A percentile compares a stretch with the other conserved stretches of the same genome.
phyloP scores from a whole-genome alignment of 1,140 invertebrate genomes.

The Tribolium castaneum region DNA sequence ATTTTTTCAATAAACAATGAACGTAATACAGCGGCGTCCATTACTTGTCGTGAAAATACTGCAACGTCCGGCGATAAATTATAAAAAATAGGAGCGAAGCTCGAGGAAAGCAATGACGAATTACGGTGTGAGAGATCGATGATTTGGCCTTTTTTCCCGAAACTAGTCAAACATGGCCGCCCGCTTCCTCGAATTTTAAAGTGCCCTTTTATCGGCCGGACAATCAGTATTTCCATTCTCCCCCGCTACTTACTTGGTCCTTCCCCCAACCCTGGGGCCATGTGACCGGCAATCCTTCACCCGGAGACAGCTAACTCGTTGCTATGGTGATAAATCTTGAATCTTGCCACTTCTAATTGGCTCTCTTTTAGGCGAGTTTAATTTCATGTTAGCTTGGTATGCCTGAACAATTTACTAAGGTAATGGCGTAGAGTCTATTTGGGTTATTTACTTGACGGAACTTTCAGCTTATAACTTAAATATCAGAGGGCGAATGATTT shows the following conservation, averaged over 20 bases:
- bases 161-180: neutral
- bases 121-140: neutral
- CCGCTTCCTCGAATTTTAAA: slow-evolving; percentile 5
- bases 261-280: slow-evolving; percentile 53
- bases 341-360: slow-evolving; percentile 62
- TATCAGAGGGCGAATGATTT: slow-evolving; percentile 1
- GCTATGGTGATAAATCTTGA: slow-evolving; percentile 63
- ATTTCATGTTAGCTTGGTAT: slow-evolving; percentile 59
- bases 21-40: neutral
- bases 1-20: neutral
- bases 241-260: slow-evolving; percentile 19
- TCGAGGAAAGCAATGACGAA: neutral
- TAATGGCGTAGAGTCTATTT: slow-evolving; percentile 44
- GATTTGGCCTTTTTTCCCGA: neutral
- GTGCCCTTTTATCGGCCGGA: slow-evolving; percentile 1
- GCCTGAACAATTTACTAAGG: slow-evolving; percentile 55
- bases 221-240: slow-evolving; percentile 35
- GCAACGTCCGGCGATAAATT: neutral
- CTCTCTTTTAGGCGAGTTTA: slow-evolving; percentile 60
- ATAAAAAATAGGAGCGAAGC: neutral
- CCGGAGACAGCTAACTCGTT: slow-evolving; percentile 60
- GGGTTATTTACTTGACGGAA: slow-evolving; percentile 30
- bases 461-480: slow-evolving; percentile 18
- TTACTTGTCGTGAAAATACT: neutral
- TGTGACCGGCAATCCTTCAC: slow-evolving; percentile 63